Conservation (phyloP, 2,113 vertebrate genomes). For the Pholis gunnellus region DNA sequence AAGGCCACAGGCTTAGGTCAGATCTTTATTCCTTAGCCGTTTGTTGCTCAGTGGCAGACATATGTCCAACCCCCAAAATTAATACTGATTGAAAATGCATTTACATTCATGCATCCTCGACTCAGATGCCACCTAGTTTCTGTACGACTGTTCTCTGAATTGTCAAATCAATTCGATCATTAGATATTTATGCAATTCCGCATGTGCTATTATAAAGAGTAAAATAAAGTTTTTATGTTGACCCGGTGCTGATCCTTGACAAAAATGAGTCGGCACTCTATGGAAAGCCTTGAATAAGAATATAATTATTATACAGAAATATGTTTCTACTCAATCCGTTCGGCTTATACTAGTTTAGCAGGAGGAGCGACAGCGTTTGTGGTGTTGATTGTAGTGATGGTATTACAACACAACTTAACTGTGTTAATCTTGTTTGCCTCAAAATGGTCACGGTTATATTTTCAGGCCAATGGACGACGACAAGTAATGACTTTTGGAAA, state of each 20-base stretch:
- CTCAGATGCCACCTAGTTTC: constrained; percentile 10
- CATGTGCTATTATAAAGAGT: not conserved
- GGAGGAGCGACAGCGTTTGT: not conserved
- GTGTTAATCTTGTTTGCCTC: not conserved
- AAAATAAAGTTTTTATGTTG: not conserved
- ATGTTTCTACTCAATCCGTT: not conserved
- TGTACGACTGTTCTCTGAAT: constrained; percentile 6
- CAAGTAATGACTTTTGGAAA: not conserved
- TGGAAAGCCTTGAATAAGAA: not conserved
- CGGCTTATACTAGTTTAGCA: not conserved
- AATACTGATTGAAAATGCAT: constrained; percentile 13
- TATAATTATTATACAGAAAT: not conserved
- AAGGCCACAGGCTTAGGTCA: constrained; percentile 52
- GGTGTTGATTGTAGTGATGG: not conserved
- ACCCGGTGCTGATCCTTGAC: not conserved
- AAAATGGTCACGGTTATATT: not conserved
- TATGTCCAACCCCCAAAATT: constrained; percentile 16
- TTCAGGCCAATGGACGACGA: not conserved
- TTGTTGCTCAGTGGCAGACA: constrained; percentile 42
- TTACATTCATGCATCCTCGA: constrained; percentile 19
- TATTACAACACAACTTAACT: not conserved
- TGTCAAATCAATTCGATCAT: not conserved
- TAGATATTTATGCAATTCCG: not conserved
- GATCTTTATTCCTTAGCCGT: constrained; percentile 18
- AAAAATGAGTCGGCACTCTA: not conserved